Evolutionary conservation across 2,888 invertebrate genomes (phyloP).

Genomic region (Ophion ellenae): DNA sequence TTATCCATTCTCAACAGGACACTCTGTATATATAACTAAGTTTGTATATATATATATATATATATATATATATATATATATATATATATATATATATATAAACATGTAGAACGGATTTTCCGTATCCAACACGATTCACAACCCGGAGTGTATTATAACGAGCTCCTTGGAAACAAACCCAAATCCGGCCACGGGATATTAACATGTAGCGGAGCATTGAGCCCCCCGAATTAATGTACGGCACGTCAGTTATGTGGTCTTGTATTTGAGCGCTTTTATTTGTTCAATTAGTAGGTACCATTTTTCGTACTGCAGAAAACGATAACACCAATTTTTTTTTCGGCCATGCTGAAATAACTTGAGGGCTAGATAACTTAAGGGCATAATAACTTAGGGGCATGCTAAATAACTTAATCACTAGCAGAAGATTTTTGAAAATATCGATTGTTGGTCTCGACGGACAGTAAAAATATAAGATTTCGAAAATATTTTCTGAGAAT

Average conservation of each 20-base stretch:
- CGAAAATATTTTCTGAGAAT: too few species aligned
- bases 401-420: too few species aligned
- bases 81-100: slow-evolving; percentile 1
- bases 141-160: slow-evolving; percentile 50
- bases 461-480: too few species aligned
- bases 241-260: background rate
- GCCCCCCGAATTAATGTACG: background rate
- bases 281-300: background rate
- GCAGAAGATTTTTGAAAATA: too few species aligned
- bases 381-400: too few species aligned
- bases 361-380: too few species aligned
- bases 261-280: background rate
- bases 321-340: background rate
- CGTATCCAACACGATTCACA: slow-evolving; percentile 45
- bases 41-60: slow-evolving; percentile 8
- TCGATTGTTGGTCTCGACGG: too few species aligned
- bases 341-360: background rate
- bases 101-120: background rate
- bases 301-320: background rate
- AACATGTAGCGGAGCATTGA: background rate
- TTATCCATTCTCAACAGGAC: too few species aligned
- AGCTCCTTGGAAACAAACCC: slow-evolving; percentile 47
- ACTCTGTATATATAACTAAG: background rate
- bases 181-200: slow-evolving; percentile 17
- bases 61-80: slow-evolving; percentile 8